Percentiles rank a stretch among this genome's conserved stretches.
Evolutionary conservation across 2,888 invertebrate species (phyloP).

Genomic region (Lasioglossum vierecki): DNA sequence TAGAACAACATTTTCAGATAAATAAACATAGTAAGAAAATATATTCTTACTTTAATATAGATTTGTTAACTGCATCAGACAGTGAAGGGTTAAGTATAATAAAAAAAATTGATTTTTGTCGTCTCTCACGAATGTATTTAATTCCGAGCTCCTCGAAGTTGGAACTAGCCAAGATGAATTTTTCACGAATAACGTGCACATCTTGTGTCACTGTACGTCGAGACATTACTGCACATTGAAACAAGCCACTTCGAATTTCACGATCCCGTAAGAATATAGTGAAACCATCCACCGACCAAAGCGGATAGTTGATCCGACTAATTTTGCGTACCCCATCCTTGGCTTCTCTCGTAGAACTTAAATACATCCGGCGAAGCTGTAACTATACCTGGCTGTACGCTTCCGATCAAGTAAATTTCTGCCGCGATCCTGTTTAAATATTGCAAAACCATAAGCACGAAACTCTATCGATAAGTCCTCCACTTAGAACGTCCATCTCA

Average conservation of each 20-base stretch:
- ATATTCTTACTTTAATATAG: no score
- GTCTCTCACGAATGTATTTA: background rate
- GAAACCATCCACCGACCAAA: background rate
- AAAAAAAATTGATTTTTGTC: background rate
- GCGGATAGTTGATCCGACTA: background rate
- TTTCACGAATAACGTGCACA: background rate
- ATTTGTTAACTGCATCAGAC: no score
- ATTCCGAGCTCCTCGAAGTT: background rate
- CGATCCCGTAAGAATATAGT: background rate
- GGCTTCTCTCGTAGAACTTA: background rate
- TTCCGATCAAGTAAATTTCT: background rate
- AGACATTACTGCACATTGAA: background rate
- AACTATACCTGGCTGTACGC: background rate
- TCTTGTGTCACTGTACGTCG: background rate
- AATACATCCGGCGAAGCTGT: background rate
- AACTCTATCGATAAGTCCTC: background rate
- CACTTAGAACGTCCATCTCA: background rate
- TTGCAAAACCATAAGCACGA: background rate
- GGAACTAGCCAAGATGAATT: background rate
- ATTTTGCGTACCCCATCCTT: background rate
- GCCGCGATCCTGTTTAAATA: background rate
- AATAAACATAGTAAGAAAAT: no score
- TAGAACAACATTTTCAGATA: no score
- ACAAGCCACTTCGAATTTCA: background rate
- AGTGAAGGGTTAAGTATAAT: background rate